phyloP scores from a whole-genome alignment of 2,888 invertebrate species.

The Plutella xylostella region DNA sequence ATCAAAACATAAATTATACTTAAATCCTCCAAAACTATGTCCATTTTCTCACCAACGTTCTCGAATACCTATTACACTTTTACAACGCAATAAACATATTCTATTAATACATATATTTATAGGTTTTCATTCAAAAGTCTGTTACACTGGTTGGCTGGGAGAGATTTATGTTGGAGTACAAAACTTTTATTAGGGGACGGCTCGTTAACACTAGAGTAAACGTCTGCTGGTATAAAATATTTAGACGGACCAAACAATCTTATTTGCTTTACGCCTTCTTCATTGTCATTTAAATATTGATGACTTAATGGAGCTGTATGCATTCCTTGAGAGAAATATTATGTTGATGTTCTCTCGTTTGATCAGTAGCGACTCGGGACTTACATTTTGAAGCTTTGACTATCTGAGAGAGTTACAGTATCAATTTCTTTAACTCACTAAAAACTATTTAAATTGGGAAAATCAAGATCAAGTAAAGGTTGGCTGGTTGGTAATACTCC shows the following conservation, averaged over 20 bases:
- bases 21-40: background rate
- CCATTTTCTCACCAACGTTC: constrained; percentile 1
- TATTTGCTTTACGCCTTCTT: constrained; percentile 40
- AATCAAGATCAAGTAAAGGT: no score
- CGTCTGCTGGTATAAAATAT: constrained; percentile 48
- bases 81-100: constrained; percentile 45
- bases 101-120: constrained; percentile 49
- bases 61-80: constrained; percentile 28
- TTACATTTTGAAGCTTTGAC: no score
- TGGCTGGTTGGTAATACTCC: no score
- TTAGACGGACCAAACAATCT: constrained; percentile 25
- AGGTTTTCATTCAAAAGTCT: constrained; percentile 46
- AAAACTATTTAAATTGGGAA: no score
- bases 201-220: constrained; percentile 67
- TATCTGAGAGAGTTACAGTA: no score
- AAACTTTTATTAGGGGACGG: constrained; percentile 51
- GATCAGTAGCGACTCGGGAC: no score
- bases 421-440: no score
- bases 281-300: constrained; percentile 56
- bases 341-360: no score
- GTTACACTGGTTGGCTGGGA: constrained; percentile 25
- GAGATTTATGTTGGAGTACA: constrained; percentile 58
- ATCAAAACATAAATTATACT: constrained; percentile 2
- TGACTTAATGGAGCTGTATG: constrained; percentile 27
- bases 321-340: background rate